Evolutionary conservation across 2,888 invertebrate genomes (phyloP), one percentile per base, ranked within the genome.

Genomic region (Limnephilus auricula): DNA sequence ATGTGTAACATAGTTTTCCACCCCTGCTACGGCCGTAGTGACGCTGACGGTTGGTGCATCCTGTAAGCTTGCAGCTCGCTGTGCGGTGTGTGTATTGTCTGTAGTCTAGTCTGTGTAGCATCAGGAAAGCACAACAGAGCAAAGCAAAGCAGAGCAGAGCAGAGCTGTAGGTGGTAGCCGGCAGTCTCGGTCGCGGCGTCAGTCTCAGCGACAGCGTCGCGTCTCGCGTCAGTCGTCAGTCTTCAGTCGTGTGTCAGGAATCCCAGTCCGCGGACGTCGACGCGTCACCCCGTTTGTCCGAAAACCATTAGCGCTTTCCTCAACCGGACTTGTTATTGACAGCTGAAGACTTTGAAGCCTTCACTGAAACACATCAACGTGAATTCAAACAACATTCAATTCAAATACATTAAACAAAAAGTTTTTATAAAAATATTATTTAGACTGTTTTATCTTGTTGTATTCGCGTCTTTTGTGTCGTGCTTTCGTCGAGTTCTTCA

Each of bases 261-360:
- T 13, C 37, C 12, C 34, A 30, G 30, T 85, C n/a, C 85, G 12
- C 84, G 84, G 84, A 37, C 84, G 84, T 84, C 32, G 80, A 32
- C 82, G 82, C 82, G 34, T 34, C 25, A 32, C 18, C 15, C 30
- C 15, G 80, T 32, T 32, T 80, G 32, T 31, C 30, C 80, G n/a
- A 84, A 84, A 84, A 25, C 84, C 84, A 84, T 84, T 84, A 84
- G 84, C 37, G n/a, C 25, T 37, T 86, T 86, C 31, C 86, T 31
- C n/a, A 32, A 15, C 50, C 86, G 45, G 86, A 25, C 5, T 45
- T 31, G 30, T 34, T 32, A 50, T 31, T 86, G 86, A 86, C 86
- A 86, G 50, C 86, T 65, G 86, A 86, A 86, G 50, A 65, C 31
- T 50, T 50, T 86, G 50, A 86, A 18, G 32, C 1, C 34, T 85